A percentile compares a stretch with the other conserved stretches of the same genome.
phyloP scores from a whole-genome alignment of 2,888 invertebrate species.

The Rotaria socialis region DNA sequence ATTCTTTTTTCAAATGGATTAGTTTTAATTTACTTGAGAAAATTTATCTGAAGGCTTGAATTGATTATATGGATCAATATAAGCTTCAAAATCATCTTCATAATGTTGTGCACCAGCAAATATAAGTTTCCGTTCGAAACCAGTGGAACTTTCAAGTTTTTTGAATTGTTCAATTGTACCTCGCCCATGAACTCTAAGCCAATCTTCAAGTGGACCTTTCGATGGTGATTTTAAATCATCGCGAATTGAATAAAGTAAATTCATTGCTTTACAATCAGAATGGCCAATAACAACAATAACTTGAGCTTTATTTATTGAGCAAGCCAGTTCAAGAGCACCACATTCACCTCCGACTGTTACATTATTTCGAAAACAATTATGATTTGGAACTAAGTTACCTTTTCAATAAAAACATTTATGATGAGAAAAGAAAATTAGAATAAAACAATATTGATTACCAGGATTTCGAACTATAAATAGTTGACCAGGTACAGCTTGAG shows the following conservation, averaged over 20 bases:
- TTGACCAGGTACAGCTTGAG: constrained; percentile 89
- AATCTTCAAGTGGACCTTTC: constrained; percentile 80
- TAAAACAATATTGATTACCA: constrained; percentile 61
- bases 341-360: constrained; percentile 88
- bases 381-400: constrained; percentile 80
- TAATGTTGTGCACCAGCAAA: constrained; percentile 61
- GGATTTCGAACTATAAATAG: constrained; percentile 97
- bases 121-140: constrained; percentile 61
- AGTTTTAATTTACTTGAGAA: constrained; percentile 70
- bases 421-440: not conserved
- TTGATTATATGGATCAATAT: constrained; percentile 84
- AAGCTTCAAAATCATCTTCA: constrained; percentile 76
- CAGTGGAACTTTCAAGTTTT: constrained; percentile 67
- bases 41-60: constrained; percentile 83
- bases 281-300: constrained; percentile 94
- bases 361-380: constrained; percentile 73
- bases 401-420: not conserved
- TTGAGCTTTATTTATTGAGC: constrained; percentile 80
- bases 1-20: not conserved
- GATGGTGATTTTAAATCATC: constrained; percentile 71
- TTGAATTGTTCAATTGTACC: constrained; percentile 66
- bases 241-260: constrained; percentile 76
- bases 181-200: constrained; percentile 81
- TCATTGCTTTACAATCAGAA: constrained; percentile 88
- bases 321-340: constrained; percentile 87